phyloP scores from a whole-genome alignment of 2,113 vertebrate genomes.

The Macrotus californicus region DNA sequence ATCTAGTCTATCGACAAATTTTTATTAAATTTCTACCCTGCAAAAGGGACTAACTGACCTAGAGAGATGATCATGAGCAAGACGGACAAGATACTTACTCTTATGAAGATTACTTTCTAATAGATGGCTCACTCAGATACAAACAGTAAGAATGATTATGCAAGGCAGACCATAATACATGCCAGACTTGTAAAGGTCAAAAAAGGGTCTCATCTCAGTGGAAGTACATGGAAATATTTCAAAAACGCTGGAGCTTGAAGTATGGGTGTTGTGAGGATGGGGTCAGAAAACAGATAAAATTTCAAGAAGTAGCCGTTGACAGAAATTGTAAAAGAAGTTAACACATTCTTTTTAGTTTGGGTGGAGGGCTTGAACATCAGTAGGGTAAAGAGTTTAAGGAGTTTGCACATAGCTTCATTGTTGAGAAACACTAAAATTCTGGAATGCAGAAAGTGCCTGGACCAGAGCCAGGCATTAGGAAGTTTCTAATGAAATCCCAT shows the following conservation, averaged over 20 bases:
- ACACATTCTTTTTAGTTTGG: background rate
- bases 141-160: background rate
- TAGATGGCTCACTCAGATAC: background rate
- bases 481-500: background rate
- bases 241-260: rapidly evolving
- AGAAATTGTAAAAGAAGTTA: background rate
- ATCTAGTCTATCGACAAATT: background rate
- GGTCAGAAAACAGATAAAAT: background rate
- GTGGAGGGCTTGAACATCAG: background rate
- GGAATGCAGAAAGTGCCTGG: background rate
- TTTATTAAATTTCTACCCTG: background rate
- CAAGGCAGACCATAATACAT: rapidly evolving
- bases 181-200: background rate
- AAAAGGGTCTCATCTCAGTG: background rate
- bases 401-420: background rate
- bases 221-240: background rate
- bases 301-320: background rate
- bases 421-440: background rate
- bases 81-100: background rate
- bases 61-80: background rate
- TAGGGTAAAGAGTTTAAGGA: background rate
- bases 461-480: background rate
- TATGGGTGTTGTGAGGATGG: background rate
- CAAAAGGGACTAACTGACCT: background rate
- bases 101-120: background rate